Evolutionary conservation across 1,140 invertebrate genomes (phyloP), one percentile per base, ranked within the genome.

Genomic region (Drosophila ogumai): DNA sequence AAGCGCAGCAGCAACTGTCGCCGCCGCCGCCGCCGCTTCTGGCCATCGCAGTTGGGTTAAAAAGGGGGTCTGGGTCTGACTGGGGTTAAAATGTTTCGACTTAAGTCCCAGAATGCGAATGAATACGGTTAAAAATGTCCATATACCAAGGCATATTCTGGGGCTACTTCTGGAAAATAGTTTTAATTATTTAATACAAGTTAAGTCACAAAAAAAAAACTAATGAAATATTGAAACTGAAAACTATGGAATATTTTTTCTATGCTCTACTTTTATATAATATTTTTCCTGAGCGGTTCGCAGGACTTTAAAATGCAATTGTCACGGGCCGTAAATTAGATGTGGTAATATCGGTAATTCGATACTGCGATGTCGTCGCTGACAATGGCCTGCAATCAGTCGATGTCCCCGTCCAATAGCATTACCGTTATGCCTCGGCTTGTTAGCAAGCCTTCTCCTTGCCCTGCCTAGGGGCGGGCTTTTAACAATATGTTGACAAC

Each of bases 361-460:
- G 85, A 88, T 81, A 80, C 79, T 60, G 60, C 55, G 54, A 31
- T 56, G 31, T 49, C 44, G 34, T 58, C 58, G 63, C 68, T 69
- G 47, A 88, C 82, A 82, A 84, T 88, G 84, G 57, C 72, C 52
- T 72, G 76, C 84, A 88, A 88, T 88, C 81, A 81, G 77, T 46
- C 46, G 47, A 61, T 50, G 43, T 47, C 13, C 36, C 36, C 25
- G 38, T 17, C 28, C 54, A 59, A 60, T 64, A 25, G 17, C 60
- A 41, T 59, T 60, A 9, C 60, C 61, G 22, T 38, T 56, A 38
- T 40, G 41, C 49, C 68, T 22, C 10, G 6, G 46, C 65, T 54
- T 19, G 50, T 71, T 36, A 43, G 28, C 61, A 31, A 25, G 34
- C 13, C 13, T 40, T n/a, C 54, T 38, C 34, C 34, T 56, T 25